Conservation (phyloP, 2,113 vertebrate species). For the Carlito syrichta region DNA sequence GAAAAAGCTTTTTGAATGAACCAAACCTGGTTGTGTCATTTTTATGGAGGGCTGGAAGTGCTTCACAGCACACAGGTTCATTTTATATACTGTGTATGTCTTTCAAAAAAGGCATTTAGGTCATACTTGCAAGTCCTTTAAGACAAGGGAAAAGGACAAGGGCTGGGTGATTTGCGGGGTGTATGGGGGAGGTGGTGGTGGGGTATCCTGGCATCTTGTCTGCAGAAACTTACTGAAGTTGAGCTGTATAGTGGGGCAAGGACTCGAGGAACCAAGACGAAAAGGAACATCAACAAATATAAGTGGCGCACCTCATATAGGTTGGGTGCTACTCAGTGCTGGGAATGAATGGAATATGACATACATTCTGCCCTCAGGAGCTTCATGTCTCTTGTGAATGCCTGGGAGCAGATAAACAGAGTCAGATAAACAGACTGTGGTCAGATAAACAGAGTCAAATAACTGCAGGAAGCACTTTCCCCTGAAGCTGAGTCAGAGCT, state of each 20-base stretch:
- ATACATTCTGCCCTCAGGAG: background rate
- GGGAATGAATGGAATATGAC: no score
- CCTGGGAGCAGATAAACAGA: rapidly evolving
- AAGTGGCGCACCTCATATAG: rapidly evolving
- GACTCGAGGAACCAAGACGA: rapidly evolving
- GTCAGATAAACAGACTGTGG: background rate
- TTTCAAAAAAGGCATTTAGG: background rate
- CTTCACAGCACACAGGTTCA: background rate
- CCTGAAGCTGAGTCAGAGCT: background rate
- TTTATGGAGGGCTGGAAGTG: rapidly evolving
- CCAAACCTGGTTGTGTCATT: background rate
- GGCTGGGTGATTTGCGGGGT: background rate
- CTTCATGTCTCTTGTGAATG: rapidly evolving
- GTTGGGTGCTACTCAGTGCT: background rate
- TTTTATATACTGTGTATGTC: background rate
- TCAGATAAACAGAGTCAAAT: background rate
- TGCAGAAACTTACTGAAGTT: rapidly evolving
- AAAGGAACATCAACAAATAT: no score
- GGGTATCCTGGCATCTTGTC: background rate
- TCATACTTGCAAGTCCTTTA: background rate
- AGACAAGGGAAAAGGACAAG: background rate
- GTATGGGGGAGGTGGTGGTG: rapidly evolving
- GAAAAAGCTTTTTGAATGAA: background rate
- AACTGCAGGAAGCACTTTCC: background rate
- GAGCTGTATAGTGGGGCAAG: rapidly evolving